Evolutionary conservation across 2,888 invertebrate genomes (phyloP), one percentile per base, ranked within the genome.

Genomic region (Cancer borealis): DNA sequence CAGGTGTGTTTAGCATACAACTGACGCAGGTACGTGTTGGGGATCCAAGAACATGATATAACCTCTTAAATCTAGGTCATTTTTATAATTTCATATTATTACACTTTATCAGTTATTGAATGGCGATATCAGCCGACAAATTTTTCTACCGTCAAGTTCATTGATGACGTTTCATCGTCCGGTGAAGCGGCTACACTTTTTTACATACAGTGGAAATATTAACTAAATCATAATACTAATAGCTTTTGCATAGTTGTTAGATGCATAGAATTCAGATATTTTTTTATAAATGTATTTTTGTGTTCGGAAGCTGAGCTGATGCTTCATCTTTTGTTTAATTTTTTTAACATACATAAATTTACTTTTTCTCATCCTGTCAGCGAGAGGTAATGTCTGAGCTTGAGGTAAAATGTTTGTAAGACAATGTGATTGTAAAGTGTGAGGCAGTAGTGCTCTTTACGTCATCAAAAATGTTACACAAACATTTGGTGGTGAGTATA

Each of bases 1-100:
- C 73, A 21, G 73, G 26, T n/a, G 73, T 26, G 26, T n/a, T 73
- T 21, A 26, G 26, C 21, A 73, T 73, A 73, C 73, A n/a, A 26
- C n/a, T 26, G 26, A 39, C 2, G 39, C 54, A 73, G 26, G n/a
- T 73, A 73, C 73, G 73, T 73, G 73, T 26, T 73, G 73, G 26
- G 73, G n/a, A 73, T 73, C 4, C 73, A n/a, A 73, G 73, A n/a
- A n/a, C 10, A 73, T 73, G 26, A 73, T 73, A 73, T 1, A 73
- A 26, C 73, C 73, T 73, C 73, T 73, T 73, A 73, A 73, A 73
- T 73, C 26, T 26, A 73, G 73, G 21, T 73, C n/a, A 73, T 73
- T 73, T 73, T 73, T 26, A 73, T 73, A 73, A 73, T 73, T 8
- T 0, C 73, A n/a, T 26, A 73, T 26, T n/a, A 73, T 73, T 73